These are phyloP conservation scores for Phasianus colchicus DNA, from an alignment of 2,113 vertebrate genomes.

Conservation along the genomic window DNA sequence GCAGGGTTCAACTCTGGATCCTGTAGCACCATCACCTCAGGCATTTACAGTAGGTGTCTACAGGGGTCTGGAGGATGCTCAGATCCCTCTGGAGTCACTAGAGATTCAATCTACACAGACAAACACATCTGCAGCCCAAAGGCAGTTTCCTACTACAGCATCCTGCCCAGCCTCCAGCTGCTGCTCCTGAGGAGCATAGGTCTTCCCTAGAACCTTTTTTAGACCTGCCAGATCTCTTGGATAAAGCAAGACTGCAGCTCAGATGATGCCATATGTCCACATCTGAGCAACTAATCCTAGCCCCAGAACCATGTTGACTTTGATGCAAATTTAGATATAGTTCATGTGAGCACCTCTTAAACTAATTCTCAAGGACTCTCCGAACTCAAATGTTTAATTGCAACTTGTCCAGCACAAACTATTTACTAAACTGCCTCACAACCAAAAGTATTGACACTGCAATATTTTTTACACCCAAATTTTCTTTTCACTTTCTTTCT, in stretches of 20 bases:
- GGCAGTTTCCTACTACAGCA: accelerated
- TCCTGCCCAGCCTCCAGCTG: neutral
- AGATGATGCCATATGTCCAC: neutral
- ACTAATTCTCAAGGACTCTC: neutral
- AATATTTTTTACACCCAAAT: neutral
- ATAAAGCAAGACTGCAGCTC: neutral
- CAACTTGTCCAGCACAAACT: neutral
- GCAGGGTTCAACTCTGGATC: neutral
- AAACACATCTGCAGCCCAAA: accelerated
- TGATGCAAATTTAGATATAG: neutral
- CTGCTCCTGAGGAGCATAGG: neutral
- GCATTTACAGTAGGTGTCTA: neutral
- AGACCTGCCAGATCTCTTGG: neutral
- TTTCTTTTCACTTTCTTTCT: neutral
- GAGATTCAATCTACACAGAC: neutral
- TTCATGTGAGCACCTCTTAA: neutral
- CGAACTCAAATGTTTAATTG: neutral
- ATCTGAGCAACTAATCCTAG: neutral
- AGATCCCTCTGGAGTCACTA: neutral
- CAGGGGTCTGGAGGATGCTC: neutral
- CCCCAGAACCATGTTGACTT: neutral
- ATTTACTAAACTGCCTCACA: neutral
- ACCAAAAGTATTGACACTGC: neutral
- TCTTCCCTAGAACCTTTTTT: neutral
- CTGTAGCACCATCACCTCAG: neutral